Evolutionary conservation across 2,797 vertebrate genomes (phyloP), one percentile per base, ranked within the genome.

Genomic region (Masticophis lateralis): DNA sequence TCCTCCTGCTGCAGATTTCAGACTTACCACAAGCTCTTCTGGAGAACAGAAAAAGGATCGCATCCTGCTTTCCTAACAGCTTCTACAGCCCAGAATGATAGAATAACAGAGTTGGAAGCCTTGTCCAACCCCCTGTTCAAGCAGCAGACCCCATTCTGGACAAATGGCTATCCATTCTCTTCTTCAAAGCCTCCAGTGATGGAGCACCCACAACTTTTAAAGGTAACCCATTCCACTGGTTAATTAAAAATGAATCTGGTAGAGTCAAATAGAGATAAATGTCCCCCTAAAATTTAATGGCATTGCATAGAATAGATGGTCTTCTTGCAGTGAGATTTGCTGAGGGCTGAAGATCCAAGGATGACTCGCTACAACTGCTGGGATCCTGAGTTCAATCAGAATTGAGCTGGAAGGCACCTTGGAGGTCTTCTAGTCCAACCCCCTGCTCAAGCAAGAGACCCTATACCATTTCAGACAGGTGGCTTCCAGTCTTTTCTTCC

Each of bases 311-410:
- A 22, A 89, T 90, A 90, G 14, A 93, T 95, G 90, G 59, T 6
- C 63, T 92, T 92, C 63, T 92, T 92, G 5, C 25, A 69, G 1
- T 92, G 63, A 18, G 25, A 86, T 90, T 94, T 95, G 91, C 28
- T 92, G 91, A 90, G 91, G 27, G 66, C 91, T 88, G 2, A 95
- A 88, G 22, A 53, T 92, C 87, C 89, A 83, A 91, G 91, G 79
- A 51, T 20, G 12, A 37, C 47, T 18, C 92, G 61, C n/a, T 56
- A 74, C 47, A 27, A 47, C 57, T 88, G 32, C 91, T 37, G 59
- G 43, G 59, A 91, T 37, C 55, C 20, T 88, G 43, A 28, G 3
- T 37, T 56, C 55, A 56, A 56, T 56, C 55, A 56, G 55, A 56
- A 56, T 56, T 14, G 12, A 56, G 13, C 55, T 56, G 55, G 12